Evolutionary conservation across 2,113 vertebrate species (phyloP).

Genomic region (Catharus fuscescens): DNA sequence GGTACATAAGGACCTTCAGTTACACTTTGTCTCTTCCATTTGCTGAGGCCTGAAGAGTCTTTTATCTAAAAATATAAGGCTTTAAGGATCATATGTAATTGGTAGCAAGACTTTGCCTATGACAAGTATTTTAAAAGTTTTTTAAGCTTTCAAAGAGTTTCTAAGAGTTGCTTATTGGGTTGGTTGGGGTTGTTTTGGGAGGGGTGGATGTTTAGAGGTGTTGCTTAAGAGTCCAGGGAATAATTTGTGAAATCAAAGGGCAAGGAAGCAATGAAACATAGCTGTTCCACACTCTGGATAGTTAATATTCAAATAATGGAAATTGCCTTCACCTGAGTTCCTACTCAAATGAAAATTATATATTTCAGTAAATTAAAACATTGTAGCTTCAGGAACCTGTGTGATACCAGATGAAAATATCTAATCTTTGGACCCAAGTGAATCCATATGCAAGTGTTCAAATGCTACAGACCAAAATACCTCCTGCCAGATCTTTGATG

Average conservation of each 20-base stretch:
- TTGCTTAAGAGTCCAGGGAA: rapidly evolving
- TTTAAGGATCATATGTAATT: background rate
- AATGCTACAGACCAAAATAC: background rate
- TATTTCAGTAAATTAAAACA: background rate
- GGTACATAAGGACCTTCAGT: background rate
- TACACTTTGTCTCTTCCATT: background rate
- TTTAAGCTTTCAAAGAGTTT: background rate
- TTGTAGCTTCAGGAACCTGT: background rate
- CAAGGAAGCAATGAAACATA: background rate
- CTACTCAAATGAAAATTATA: background rate
- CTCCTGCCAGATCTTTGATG: background rate
- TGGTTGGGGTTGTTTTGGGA: background rate
- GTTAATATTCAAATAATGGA: background rate
- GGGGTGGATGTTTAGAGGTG: rapidly evolving
- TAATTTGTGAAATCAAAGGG: background rate
- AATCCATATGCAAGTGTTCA: background rate
- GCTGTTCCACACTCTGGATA: background rate
- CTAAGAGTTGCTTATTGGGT: background rate
- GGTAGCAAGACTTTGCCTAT: background rate
- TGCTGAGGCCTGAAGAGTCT: background rate
- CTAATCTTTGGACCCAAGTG: background rate
- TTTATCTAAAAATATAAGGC: background rate
- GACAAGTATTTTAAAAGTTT: background rate
- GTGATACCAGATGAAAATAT: background rate
- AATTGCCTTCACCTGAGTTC: background rate